Conservation (phyloP, 2,888 invertebrate genomes). For the Agelastica alni region DNA sequence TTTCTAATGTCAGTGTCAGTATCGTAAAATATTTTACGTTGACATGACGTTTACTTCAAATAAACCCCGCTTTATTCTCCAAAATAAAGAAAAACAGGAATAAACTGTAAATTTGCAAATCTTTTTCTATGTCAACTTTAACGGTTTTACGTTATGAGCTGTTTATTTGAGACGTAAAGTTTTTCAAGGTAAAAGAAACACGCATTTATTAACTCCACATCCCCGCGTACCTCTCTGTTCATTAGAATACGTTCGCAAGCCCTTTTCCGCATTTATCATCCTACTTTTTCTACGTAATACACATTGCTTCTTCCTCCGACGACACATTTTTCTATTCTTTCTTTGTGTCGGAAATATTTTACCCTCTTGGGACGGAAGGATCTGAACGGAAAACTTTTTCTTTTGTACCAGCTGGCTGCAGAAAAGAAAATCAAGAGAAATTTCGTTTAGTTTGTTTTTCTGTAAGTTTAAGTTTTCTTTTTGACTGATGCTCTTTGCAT, state of each 20-base stretch:
- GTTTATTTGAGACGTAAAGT: constrained; percentile 20
- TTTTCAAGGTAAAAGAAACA: constrained; percentile 35
- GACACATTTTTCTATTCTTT: constrained; percentile 50
- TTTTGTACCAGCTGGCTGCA: constrained; percentile 14
- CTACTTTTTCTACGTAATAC: constrained; percentile 48
- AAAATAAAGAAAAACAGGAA: no score
- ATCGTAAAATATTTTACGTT: no score
- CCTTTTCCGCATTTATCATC: constrained; percentile 48
- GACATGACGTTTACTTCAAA: no score
- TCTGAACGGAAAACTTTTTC: constrained; percentile 26
- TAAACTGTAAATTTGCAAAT: no score
- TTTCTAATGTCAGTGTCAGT: no score
- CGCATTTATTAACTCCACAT: constrained; percentile 48
- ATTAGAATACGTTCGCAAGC: constrained; percentile 47
- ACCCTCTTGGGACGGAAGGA: constrained; percentile 38
- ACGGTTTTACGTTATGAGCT: constrained; percentile 15
- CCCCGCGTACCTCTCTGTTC: constrained; percentile 45
- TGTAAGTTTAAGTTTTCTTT: constrained; percentile 2
- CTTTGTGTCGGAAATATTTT: constrained; percentile 46
- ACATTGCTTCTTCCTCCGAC: constrained; percentile 49
- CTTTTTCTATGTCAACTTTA: constrained; percentile 2
- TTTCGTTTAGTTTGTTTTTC: constrained; percentile 20
- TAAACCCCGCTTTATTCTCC: no score
- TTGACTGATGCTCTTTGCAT: not conserved
- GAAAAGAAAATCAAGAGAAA: constrained; percentile 21